phyloP scores from a whole-genome alignment of 2,888 invertebrate species.

The Amphiduros pacificus region DNA sequence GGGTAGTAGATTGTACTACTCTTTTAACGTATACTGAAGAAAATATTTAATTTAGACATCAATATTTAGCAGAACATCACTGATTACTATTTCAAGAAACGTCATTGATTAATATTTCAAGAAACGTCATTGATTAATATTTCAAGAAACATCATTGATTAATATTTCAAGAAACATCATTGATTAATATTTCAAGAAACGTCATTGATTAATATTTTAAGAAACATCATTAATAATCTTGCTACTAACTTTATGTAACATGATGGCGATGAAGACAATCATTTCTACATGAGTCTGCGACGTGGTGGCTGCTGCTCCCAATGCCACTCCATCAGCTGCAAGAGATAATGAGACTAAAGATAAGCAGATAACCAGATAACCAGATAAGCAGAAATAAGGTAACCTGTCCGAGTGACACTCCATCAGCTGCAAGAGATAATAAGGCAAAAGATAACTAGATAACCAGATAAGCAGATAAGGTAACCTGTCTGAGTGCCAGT shows the following conservation, averaged over 20 bases:
- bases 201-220: too few species aligned
- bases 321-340: slow-evolving; percentile 90
- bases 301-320: slow-evolving; percentile 97
- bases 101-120: too few species aligned
- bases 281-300: slow-evolving; percentile 95
- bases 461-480: background rate
- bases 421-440: slow-evolving; percentile 59
- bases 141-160: too few species aligned
- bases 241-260: slow-evolving; percentile 90
- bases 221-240: too few species aligned
- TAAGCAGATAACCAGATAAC: background rate
- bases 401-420: background rate
- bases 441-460: background rate
- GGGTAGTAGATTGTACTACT: too few species aligned
- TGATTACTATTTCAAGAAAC: too few species aligned
- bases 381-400: background rate
- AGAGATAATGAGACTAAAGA: background rate
- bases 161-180: too few species aligned
- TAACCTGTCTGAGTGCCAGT: background rate
- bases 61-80: too few species aligned
- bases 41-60: too few species aligned
- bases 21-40: too few species aligned
- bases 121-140: too few species aligned
- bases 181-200: too few species aligned
- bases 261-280: slow-evolving; percentile 97